Evolutionary conservation across 2,888 invertebrate genomes (phyloP), one percentile per base, ranked within the genome.

Genomic region (Fissipunctia ypsillon): DNA sequence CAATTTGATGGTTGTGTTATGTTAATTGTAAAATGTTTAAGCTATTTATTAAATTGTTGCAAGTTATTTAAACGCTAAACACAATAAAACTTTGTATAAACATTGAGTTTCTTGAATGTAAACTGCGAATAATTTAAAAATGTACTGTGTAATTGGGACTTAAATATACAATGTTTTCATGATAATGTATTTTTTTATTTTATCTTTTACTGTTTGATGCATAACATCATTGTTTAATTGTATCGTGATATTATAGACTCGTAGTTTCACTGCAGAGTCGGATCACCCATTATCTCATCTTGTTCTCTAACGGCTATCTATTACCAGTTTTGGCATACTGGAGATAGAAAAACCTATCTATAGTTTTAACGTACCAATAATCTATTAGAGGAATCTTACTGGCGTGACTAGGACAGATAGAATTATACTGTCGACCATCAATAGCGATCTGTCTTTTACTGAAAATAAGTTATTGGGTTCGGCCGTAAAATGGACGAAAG

Each of bases 121-220:
- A 78, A 78, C 76, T 73, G 74, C 70, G 66, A 74, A 83, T 81
- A 72, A 83, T 81, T 79, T 65, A 78, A 80, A 83, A 31, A 69
- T 85, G 81, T 87, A 83, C 73, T 82, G 81, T 78, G 78, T n/a
- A 84, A 82, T 81, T 81, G 80, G 82, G 70, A 86, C 79, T 85
- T 90, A 90, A 94, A 91, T 94, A 94, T 94, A 94, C 94, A 94
- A 93, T 88, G 92, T 94, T 94, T 94, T 93, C 89, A 92, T 88
- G 85, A 88, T 66, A 31, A 16, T 48, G 63, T 84, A 77, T 87
- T 87, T 83, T 65, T 31, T 60, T 16, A 3, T 50, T 52, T 35
- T 28, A 35, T 28, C n/a, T n/a, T n/a, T n/a, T n/a, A n/a, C n/a
- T n/a, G n/a, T n/a, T n/a, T n/a, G n/a, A n/a, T n/a, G n/a, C n/a